phyloP scores from a whole-genome alignment of 2,113 vertebrate species.

The Phocoena sinus region DNA sequence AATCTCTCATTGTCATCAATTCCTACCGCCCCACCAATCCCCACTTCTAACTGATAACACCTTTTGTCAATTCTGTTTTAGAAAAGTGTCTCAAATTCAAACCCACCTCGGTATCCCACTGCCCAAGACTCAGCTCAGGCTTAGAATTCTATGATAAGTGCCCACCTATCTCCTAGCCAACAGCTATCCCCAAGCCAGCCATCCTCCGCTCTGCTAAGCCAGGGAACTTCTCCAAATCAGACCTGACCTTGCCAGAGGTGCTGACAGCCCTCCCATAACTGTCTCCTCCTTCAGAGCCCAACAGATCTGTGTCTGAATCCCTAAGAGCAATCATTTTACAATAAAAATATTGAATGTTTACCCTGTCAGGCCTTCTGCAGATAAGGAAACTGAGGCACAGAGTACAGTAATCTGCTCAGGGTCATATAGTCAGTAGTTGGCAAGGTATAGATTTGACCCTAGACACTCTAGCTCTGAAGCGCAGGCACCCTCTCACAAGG shows the following conservation, averaged over 20 bases:
- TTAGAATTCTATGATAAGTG: neutral
- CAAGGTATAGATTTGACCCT: neutral
- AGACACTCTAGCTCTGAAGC: neutral
- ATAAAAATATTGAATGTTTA: neutral
- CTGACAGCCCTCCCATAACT: neutral
- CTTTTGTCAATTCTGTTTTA: neutral
- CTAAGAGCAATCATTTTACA: neutral
- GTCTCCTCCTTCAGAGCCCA: neutral
- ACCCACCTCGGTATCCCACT: fast-evolving
- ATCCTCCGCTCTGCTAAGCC: neutral
- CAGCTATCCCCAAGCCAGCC: neutral
- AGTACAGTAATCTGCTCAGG: neutral
- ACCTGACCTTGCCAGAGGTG: neutral
- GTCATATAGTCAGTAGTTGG: neutral
- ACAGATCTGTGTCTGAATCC: neutral
- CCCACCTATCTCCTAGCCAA: neutral
- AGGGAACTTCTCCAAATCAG: neutral
- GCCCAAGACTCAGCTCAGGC: neutral
- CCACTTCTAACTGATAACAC: neutral
- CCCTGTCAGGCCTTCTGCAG: neutral
- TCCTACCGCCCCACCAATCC: neutral
- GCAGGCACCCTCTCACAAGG: fast-evolving
- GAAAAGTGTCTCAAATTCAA: neutral
- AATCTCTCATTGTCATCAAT: too few relatives aligned
- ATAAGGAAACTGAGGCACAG: neutral